phyloP scores from a whole-genome alignment of 1,140 invertebrate genomes.

The Eupristina koningsbergeri region DNA sequence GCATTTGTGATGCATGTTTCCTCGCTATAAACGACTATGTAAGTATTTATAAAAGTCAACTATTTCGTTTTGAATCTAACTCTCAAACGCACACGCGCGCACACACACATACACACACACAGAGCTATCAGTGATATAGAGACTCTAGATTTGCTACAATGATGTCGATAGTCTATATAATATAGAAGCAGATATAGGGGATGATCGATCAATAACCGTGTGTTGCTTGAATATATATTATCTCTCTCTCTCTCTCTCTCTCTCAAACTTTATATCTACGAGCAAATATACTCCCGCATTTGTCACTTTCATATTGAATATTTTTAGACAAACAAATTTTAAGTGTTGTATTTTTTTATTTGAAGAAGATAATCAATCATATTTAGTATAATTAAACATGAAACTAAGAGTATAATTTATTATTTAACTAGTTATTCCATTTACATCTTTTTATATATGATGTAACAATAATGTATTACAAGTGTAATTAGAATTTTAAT shows the following conservation, averaged over 20 bases:
- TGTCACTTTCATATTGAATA: background rate
- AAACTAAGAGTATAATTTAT: too few relatives aligned
- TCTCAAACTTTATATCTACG: background rate
- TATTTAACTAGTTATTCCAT: too few relatives aligned
- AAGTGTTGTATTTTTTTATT: background rate
- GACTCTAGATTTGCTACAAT: slow-evolving; percentile 27
- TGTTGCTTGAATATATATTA: too few relatives aligned
- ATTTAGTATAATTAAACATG: too few relatives aligned
- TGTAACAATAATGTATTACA: too few relatives aligned
- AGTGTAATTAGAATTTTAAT: too few relatives aligned
- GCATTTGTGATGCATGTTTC: background rate
- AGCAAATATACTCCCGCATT: background rate
- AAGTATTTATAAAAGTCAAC: background rate
- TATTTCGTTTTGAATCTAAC: background rate
- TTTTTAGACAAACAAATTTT: slow-evolving; percentile 6
- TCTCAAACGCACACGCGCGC: background rate
- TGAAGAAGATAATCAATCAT: background rate
- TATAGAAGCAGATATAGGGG: background rate
- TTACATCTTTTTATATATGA: too few relatives aligned
- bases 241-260: background rate
- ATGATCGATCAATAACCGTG: slow-evolving; percentile 32
- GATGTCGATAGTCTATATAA: slow-evolving; percentile 10
- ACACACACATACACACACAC: too few relatives aligned
- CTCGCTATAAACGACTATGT: background rate
- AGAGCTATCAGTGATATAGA: too few relatives aligned